Evolutionary conservation across 92 coral and sea anemone species (phyloP).

Genomic region (Galaxea fascicularis): DNA sequence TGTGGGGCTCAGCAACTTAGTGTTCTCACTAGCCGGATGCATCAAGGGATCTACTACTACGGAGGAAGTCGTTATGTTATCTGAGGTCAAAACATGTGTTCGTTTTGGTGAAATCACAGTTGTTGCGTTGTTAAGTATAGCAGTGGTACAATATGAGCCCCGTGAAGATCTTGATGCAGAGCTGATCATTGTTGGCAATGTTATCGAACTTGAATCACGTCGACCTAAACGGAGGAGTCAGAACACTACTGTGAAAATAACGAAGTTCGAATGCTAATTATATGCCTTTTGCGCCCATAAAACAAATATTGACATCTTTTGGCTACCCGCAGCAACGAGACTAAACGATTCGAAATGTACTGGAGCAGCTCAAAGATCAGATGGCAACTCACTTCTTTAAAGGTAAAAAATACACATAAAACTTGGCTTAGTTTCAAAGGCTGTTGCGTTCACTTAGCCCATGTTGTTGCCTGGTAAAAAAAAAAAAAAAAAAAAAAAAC

Average conservation of each 20-base stretch:
- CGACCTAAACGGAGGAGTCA: not conserved
- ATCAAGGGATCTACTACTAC: not conserved
- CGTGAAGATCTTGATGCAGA: slow-evolving; percentile 1
- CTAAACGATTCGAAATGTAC: not conserved
- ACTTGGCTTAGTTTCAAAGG: too few relatives aligned
- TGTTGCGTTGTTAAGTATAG: not conserved
- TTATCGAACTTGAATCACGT: not conserved
- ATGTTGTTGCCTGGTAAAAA: too few relatives aligned
- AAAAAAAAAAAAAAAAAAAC: too few relatives aligned
- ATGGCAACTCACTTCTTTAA: too few relatives aligned
- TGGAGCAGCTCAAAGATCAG: too few relatives aligned
- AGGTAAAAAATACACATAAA: too few relatives aligned
- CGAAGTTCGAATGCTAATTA: slow-evolving; percentile 1
- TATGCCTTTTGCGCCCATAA: not conserved
- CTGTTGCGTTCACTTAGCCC: too few relatives aligned
- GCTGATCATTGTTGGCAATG: not conserved
- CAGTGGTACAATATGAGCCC: not conserved
- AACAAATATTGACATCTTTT: slow-evolving; percentile 17
- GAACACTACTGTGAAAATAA: not conserved
- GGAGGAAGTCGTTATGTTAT: not conserved
- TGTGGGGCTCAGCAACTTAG: too few relatives aligned
- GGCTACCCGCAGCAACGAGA: not conserved
- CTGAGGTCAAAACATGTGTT: not conserved
- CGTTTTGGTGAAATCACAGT: not conserved
- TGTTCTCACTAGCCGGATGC: too few relatives aligned